phyloP scores from a whole-genome alignment of 2,113 vertebrate genomes.

The Nibea coibor region DNA sequence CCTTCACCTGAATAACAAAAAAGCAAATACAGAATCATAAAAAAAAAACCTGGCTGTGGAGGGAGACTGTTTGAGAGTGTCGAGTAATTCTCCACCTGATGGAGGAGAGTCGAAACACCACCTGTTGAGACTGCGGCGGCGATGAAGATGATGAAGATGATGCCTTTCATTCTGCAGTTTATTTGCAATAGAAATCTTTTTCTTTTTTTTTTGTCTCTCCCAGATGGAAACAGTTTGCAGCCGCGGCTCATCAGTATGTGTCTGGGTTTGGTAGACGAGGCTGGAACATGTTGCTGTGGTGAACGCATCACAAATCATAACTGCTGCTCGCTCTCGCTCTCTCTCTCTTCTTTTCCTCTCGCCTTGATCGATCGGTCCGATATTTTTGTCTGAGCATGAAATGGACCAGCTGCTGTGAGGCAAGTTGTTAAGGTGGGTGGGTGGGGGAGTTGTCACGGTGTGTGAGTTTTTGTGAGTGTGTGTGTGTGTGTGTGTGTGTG shows the following conservation, averaged over 20 bases:
- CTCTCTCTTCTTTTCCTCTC: background rate
- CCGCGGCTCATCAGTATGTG: background rate
- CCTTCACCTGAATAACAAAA: background rate
- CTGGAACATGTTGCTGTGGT: constrained; percentile 32
- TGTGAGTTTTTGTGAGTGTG: constrained; percentile 22
- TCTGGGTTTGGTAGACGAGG: constrained; percentile 28
- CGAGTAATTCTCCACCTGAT: background rate
- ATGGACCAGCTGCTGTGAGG: constrained; percentile 49
- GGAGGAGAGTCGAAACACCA: constrained; percentile 1
- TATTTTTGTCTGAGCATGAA: constrained; percentile 43
- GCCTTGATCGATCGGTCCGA: constrained; percentile 33
- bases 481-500: constrained; percentile 23
- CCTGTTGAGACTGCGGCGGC: constrained; percentile 24
- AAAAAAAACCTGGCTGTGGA: background rate
- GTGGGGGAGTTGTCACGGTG: constrained; percentile 20
- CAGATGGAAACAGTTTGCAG: constrained; percentile 31
- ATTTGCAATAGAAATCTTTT: background rate
- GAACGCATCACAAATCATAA: constrained; percentile 36
- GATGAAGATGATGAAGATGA: background rate
- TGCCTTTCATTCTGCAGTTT: background rate
- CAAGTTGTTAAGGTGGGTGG: constrained; percentile 19
- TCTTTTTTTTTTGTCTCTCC: background rate
- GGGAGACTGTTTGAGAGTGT: background rate
- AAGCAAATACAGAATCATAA: background rate
- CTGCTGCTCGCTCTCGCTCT: background rate